Base-by-base conservation (phyloP, 2,113 vertebrate genomes). In the Tetrax tetrax region DNA sequence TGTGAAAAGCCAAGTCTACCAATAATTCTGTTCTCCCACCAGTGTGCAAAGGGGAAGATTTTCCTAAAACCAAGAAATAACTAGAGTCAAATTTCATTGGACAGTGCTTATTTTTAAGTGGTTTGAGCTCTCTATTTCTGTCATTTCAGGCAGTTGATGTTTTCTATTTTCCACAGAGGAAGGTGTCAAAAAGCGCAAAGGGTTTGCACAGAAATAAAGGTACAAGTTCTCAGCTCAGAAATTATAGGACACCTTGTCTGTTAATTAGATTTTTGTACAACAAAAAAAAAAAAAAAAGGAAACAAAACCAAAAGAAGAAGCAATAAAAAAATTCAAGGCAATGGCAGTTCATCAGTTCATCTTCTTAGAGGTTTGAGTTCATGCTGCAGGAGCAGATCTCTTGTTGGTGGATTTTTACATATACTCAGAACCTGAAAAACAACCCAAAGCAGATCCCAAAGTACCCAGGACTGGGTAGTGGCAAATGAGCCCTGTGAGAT, bases 1-100 rank as follows among this genome's bases (percentile, higher is more conserved):
- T 65, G 87, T 91, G 61, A 79, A 95, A 95, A 95, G 25, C 69
- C 79, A 90, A 89, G 72, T 92, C 69, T 92, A 91, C 91, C 69
- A 90, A 84, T 87, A 91, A 91, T 84, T 81, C 60, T 87, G 19
- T 69, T 93, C 57, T 92, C 41, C 61, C 45, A 89, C 31, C 0
- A 14, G 33, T 2, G 3, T 57, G 41, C 4, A 27, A 81, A 93
- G 19, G 7, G 35, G 74, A 81, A 93, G 57, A 69, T 92, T 84
- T 78, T 76, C 80, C 35, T 68, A 87, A 93, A 71, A 7, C 24
- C 27, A 66, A 92, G 83, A 88, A 95, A 83, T 78, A 63, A 64
- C 22, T 60, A 8, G 12, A 86, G 19, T 56, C 20, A 94, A 15
- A 82, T 94, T 79, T 89, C 35, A 48, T 16, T 68, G 43, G 72